Percentiles rank a stretch among this genome's conserved stretches.
phyloP scores from a whole-genome alignment of 1,140 invertebrate species.

The Trigoniulus corallinus region DNA sequence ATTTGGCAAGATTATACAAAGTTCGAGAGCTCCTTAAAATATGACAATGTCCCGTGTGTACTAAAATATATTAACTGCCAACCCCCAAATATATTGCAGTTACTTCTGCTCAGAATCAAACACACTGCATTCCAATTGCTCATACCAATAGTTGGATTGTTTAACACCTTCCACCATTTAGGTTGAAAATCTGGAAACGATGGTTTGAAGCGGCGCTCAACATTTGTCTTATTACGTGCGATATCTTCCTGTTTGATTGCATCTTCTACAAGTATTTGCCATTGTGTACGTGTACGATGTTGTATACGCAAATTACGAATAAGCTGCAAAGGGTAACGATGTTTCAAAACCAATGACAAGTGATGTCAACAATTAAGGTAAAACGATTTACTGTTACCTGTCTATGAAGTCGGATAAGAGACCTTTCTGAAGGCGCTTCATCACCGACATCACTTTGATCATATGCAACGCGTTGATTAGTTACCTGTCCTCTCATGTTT shows the following conservation, averaged over 20 bases:
- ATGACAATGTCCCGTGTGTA: too few relatives aligned
- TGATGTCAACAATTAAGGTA: neutral
- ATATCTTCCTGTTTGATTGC: conserved; percentile 67
- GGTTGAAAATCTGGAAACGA: conserved; percentile 45
- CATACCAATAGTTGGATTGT: conserved; percentile 45
- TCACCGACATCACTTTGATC: neutral
- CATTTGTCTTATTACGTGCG: conserved; percentile 53
- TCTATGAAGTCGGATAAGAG: conserved; percentile 60
- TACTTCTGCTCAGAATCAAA: too few relatives aligned
- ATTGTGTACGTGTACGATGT: conserved; percentile 80
- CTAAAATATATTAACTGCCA: too few relatives aligned
- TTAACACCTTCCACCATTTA: conserved; percentile 36
- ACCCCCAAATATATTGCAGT: too few relatives aligned
- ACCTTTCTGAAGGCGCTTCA: conserved; percentile 55
- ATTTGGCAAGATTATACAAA: too few relatives aligned
- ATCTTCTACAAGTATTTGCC: conserved; percentile 65
- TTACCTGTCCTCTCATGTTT: too few relatives aligned
- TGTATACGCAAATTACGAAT: conserved; percentile 75
- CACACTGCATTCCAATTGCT: too few relatives aligned
- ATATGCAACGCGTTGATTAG: too few relatives aligned
- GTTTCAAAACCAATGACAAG: neutral
- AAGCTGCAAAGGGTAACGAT: conserved; percentile 33
- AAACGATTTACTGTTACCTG: conserved; percentile 38
- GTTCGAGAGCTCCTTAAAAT: too few relatives aligned
- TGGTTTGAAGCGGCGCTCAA: conserved; percentile 55